These are phyloP conservation scores for Drosophila nr. medialis DNA, from an alignment of 2,888 invertebrate species.

Conservation along the genomic window DNA sequence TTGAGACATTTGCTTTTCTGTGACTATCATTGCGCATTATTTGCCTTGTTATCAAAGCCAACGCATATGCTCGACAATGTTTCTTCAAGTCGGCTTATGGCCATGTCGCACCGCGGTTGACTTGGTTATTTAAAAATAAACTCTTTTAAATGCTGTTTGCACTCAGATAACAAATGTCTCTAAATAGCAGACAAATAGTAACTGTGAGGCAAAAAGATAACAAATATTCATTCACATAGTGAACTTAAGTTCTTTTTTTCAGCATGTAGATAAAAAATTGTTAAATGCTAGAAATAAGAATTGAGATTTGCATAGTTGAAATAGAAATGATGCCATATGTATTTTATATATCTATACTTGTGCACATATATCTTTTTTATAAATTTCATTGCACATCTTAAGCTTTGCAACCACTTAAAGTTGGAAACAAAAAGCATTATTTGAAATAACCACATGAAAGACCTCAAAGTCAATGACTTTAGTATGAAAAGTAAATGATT, in stretches of 20 bases:
- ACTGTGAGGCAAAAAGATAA: background rate
- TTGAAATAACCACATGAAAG: constrained; percentile 19
- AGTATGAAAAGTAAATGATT: constrained; percentile 15
- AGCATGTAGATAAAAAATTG: constrained; percentile 23
- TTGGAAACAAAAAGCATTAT: background rate
- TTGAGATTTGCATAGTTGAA: background rate
- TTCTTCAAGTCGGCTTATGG: constrained; percentile 8
- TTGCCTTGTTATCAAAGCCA: constrained; percentile 18
- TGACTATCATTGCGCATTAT: constrained; percentile 26
- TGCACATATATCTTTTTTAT: too few relatives aligned
- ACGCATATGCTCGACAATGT: constrained; percentile 11
- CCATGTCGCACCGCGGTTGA: constrained; percentile 10
- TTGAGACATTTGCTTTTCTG: constrained; percentile 21
- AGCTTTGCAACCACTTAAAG: background rate
- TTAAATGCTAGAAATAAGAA: constrained; percentile 7
- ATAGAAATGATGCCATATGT: background rate
- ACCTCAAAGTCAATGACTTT: constrained; percentile 55
- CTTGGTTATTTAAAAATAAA: constrained; percentile 39
- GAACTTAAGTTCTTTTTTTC: background rate
- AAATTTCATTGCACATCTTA: background rate
- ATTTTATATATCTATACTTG: background rate
- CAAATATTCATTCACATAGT: constrained; percentile 1
- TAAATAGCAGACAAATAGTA: constrained; percentile 29
- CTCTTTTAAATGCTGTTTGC: constrained; percentile 48
- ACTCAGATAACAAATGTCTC: constrained; percentile 40